Percentiles rank a stretch among this genome's conserved stretches.
Conservation (phyloP, 1,140 invertebrate genomes). For the Drosophila novamexicana region DNA sequence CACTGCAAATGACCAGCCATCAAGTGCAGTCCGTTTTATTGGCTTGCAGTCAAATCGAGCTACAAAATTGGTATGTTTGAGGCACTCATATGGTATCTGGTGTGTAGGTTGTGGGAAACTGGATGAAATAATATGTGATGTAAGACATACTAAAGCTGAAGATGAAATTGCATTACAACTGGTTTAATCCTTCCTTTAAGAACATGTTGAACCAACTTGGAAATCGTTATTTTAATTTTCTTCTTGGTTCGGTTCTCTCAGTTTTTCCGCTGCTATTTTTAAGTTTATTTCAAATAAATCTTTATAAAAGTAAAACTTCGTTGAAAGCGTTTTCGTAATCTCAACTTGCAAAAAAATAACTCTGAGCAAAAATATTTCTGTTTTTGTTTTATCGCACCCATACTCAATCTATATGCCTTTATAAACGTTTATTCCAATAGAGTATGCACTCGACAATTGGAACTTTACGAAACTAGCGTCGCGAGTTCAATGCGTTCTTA, state of each 20-base stretch:
- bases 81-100: no score
- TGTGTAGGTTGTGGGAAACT: slow-evolving; percentile 8
- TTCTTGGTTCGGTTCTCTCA: not conserved
- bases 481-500: no score
- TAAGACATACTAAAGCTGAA: not conserved
- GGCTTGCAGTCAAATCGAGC: slow-evolving; percentile 18
- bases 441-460: no score
- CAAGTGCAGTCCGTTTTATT: slow-evolving; percentile 57
- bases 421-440: not conserved
- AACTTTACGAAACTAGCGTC: no score
- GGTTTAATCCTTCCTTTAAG: no score
- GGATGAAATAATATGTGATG: slow-evolving; percentile 1
- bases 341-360: not conserved
- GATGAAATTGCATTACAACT: not conserved
- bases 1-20: slow-evolving; percentile 63
- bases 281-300: not conserved
- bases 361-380: not conserved
- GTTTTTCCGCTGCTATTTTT: not conserved
- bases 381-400: not conserved
- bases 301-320: not conserved
- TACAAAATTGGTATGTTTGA: slow-evolving; percentile 33
- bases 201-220: no score
- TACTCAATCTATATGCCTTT: not conserved
- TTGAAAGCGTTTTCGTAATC: not conserved
- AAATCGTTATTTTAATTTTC: no score